Conservation (phyloP, 2,888 invertebrate genomes). For the Drosophila paramelanica region DNA sequence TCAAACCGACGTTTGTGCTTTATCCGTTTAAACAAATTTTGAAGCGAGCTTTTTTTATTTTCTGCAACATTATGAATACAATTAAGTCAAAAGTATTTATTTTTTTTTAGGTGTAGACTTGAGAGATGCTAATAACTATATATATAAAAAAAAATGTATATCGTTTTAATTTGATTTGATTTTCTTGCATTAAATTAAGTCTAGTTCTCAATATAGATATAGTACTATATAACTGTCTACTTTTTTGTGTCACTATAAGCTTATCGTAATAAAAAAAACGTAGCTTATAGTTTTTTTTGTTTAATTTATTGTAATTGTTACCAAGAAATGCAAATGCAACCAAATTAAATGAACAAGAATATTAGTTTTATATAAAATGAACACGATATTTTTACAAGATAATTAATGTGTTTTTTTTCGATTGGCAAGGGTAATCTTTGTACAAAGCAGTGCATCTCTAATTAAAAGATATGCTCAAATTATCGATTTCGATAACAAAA, state of each 20-base stretch:
- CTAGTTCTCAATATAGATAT: constrained; percentile 22
- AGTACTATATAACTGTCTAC: constrained; percentile 8
- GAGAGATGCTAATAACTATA: constrained; percentile 55
- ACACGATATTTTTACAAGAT: constrained; percentile 66
- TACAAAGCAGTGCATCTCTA: constrained; percentile 28
- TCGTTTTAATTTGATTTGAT: not conserved
- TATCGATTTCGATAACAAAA: constrained; percentile 39
- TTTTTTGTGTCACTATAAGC: constrained; percentile 27
- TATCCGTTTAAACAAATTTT: constrained; percentile 18
- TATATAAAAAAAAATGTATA: constrained; percentile 1
- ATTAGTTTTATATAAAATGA: constrained; percentile 52
- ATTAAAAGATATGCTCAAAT: constrained; percentile 10
- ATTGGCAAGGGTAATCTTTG: not conserved
- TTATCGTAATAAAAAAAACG: constrained; percentile 10
- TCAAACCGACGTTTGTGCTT: constrained; percentile 34
- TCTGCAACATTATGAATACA: not conserved
- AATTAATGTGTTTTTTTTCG: not conserved
- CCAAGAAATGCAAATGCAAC: constrained; percentile 51
- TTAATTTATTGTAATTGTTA: constrained; percentile 34
- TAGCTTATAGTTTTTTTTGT: constrained; percentile 19
- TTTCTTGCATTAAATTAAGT: constrained; percentile 5
- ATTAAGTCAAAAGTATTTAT: constrained; percentile 50
- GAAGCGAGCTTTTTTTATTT: constrained; percentile 7
- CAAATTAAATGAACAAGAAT: constrained; percentile 46
- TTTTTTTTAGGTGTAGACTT: constrained; percentile 37